phyloP scores from a whole-genome alignment of 2,113 vertebrate genomes.

The Myotis lucifugus region DNA sequence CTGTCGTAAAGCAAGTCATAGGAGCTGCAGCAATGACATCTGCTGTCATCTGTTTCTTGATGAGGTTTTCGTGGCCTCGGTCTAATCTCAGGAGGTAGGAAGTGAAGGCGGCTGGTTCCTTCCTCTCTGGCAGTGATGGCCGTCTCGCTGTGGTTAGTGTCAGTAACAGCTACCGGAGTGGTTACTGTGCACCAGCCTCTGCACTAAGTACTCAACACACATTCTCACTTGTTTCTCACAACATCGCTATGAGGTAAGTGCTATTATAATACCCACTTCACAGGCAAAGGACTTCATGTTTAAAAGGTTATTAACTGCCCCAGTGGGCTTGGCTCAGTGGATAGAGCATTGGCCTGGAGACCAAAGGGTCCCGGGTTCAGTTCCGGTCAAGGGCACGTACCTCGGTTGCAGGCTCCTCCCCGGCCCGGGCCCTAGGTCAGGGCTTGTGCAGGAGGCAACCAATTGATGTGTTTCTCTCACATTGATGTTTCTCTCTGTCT shows the following conservation, averaged over 20 bases:
- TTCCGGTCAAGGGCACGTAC: too few relatives aligned
- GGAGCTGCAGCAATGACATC: rapidly evolving
- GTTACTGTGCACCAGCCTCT: rapidly evolving
- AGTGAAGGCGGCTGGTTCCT: neutral
- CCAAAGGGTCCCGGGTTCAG: too few relatives aligned
- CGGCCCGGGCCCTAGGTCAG: too few relatives aligned
- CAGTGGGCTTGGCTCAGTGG: too few relatives aligned
- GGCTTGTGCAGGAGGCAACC: too few relatives aligned
- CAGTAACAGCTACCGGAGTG: neutral
- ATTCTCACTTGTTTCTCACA: neutral
- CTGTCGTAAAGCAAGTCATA: neutral
- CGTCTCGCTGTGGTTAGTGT: neutral
- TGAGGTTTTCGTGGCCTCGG: neutral
- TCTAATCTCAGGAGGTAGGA: neutral
- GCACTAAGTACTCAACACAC: neutral
- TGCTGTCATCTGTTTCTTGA: neutral
- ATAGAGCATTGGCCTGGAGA: too few relatives aligned
- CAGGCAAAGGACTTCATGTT: neutral
- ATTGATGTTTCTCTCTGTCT: too few relatives aligned
- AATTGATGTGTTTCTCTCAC: too few relatives aligned
- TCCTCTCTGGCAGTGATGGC: neutral
- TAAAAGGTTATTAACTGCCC: too few relatives aligned
- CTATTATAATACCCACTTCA: neutral
- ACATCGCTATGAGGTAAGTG: neutral
- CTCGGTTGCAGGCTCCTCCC: too few relatives aligned